Evolutionary conservation across 1,140 invertebrate species (phyloP).

Genomic region (Danaus melanippus): DNA sequence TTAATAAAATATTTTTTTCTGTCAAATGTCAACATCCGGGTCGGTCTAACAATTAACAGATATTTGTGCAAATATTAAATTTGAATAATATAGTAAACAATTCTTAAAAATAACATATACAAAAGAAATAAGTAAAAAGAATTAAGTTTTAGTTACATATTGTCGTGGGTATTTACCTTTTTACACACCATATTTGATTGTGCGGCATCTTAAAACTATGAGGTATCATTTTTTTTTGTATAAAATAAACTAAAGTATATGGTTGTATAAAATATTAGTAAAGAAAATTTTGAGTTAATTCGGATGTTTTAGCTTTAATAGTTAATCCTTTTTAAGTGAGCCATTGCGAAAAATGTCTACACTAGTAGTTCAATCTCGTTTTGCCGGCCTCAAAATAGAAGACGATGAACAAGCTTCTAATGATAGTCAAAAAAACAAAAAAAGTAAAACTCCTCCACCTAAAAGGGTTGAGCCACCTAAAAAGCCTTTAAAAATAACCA

Average conservation of each 20-base stretch:
- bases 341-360: conserved; percentile 52
- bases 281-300: too few relatives aligned
- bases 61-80: too few relatives aligned
- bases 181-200: too few relatives aligned
- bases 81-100: too few relatives aligned
- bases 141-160: too few relatives aligned
- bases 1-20: neutral
- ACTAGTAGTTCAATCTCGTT: conserved; percentile 74
- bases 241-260: too few relatives aligned
- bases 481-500: conserved; percentile 41
- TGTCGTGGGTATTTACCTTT: too few relatives aligned
- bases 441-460: conserved; percentile 32
- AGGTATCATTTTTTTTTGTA: conserved; percentile 1
- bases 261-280: too few relatives aligned
- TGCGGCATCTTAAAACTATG: conserved; percentile 5
- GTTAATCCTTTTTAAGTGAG: conserved; percentile 1
- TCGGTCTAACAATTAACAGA: too few relatives aligned
- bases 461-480: conserved; percentile 50
- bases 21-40: too few relatives aligned
- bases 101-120: too few relatives aligned
- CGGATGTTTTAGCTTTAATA: conserved; percentile 1
- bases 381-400: conserved; percentile 75
- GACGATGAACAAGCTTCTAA: conserved; percentile 69
- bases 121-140: too few relatives aligned
- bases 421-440: conserved; percentile 56